These are phyloP conservation scores for Pseudolaguvia tuberculata DNA, from an alignment of 2,113 vertebrate genomes.

Conservation along the genomic window DNA sequence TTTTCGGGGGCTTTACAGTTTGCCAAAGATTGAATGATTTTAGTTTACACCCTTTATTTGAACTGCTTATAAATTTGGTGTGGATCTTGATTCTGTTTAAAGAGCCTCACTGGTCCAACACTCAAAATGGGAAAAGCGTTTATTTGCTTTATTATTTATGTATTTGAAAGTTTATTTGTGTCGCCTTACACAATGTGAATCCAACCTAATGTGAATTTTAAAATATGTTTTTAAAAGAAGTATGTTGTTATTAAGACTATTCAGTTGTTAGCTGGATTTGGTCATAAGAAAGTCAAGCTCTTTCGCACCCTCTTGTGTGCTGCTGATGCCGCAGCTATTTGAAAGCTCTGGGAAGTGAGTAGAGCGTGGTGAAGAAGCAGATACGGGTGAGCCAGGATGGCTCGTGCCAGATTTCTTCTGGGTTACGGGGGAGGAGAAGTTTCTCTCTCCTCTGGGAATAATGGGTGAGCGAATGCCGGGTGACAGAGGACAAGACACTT, in stretches of 20 bases:
- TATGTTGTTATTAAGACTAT: slow-evolving; percentile 1
- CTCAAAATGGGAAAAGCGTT: not conserved
- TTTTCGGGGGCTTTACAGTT: slow-evolving; percentile 7
- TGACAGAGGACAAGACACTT: slow-evolving; percentile 79
- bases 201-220: not conserved
- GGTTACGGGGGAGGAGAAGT: slow-evolving; percentile 81
- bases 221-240: too few species aligned
- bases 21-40: not conserved
- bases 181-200: not conserved
- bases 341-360: slow-evolving; percentile 76
- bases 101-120: not conserved
- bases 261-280: slow-evolving; percentile 73
- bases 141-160: not conserved
- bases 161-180: not conserved
- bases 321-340: slow-evolving; percentile 73
- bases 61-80: not conserved
- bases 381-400: slow-evolving; percentile 72
- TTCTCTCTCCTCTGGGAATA: slow-evolving; percentile 81
- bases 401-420: slow-evolving; percentile 86
- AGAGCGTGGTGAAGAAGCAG: slow-evolving; percentile 64
- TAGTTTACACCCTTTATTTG: not conserved
- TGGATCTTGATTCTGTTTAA: not conserved
- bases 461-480: slow-evolving; percentile 89
- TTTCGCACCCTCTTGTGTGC: slow-evolving; percentile 74
- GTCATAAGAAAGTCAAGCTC: slow-evolving; percentile 85